A percentile compares a stretch with the other conserved stretches of the same genome.
Conservation (phyloP, 2,113 vertebrate genomes). For the Rhea pennata region DNA sequence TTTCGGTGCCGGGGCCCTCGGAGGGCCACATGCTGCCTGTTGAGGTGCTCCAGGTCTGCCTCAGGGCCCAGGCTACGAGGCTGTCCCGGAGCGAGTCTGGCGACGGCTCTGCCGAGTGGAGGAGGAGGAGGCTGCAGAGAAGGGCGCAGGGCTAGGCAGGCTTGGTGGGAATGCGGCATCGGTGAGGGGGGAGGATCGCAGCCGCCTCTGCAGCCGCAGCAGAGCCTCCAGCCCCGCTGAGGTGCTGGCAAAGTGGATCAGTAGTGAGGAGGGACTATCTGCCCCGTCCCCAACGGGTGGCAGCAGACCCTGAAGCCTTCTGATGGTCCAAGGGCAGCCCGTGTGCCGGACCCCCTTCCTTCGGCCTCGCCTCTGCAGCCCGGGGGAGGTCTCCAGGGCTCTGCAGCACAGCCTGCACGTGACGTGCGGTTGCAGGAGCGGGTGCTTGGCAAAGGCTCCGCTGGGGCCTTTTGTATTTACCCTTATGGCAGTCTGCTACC, state of each 20-base stretch:
- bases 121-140: background rate
- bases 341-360: accelerated
- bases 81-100: background rate
- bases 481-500: background rate
- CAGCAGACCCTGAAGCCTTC: background rate
- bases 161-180: accelerated
- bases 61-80: accelerated
- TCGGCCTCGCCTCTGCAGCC: background rate
- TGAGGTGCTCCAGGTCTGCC: background rate
- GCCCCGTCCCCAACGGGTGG: accelerated
- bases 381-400: accelerated
- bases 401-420: accelerated
- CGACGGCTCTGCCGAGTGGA: background rate
- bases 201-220: background rate
- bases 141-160: background rate
- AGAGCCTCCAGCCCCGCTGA: background rate
- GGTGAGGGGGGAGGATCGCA: background rate
- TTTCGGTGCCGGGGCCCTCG: background rate
- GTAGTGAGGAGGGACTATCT: background rate
- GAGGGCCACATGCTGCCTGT: accelerated
- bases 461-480: background rate
- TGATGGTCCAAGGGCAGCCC: background rate
- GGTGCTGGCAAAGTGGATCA: background rate
- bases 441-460: background rate
- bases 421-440: accelerated